Conservation (phyloP, 2,113 vertebrate species). For the Mirounga angustirostris region DNA sequence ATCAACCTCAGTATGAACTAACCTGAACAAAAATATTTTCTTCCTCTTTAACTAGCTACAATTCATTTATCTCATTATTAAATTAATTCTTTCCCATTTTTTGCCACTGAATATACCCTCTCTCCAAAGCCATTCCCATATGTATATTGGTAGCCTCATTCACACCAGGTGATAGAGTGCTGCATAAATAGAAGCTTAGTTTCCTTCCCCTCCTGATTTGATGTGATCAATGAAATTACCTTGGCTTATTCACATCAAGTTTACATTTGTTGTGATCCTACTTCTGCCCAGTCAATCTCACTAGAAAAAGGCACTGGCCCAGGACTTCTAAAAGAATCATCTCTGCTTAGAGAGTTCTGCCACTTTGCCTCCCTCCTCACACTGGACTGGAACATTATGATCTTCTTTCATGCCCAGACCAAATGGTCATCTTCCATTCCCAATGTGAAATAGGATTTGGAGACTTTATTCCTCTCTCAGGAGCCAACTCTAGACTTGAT, state of each 20-base stretch:
- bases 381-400: rapidly evolving
- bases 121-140: neutral
- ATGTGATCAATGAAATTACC: neutral
- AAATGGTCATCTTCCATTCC: neutral
- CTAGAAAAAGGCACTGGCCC: neutral
- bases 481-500: neutral
- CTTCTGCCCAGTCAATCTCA: neutral
- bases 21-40: neutral
- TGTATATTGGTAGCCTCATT: too few species aligned
- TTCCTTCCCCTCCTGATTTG: neutral
- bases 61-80: neutral
- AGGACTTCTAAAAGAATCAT: neutral
- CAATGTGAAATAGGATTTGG: neutral
- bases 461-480: neutral
- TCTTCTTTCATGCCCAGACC: neutral
- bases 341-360: neutral
- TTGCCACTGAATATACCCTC: neutral
- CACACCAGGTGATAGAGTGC: neutral
- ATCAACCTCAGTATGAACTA: neutral
- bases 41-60: neutral
- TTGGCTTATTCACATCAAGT: neutral
- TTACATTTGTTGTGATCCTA: neutral
- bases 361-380: neutral
- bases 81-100: neutral
- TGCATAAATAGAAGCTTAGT: neutral